Base-by-base conservation (phyloP, 1,140 invertebrate species). In the Myzus persicae region DNA sequence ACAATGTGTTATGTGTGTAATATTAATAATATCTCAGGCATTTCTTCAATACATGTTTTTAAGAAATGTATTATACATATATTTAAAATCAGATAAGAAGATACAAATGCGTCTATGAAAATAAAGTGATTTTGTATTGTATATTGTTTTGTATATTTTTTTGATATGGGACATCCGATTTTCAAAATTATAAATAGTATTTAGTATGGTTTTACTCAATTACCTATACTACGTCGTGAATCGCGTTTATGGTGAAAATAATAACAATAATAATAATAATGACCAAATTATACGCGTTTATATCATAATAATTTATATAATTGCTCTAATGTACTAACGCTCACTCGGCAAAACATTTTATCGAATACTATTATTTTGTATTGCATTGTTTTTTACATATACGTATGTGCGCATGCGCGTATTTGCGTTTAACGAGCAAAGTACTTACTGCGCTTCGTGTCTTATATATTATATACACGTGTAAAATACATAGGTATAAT, bases 341-440 rank as follows among this genome's bases (percentile, higher is more conserved):
- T 22, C 36, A 82, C 81, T n/a, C 81, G 81, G 20, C 2, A 82
- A 82, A 82, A 36, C 81, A 38, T 76, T 76, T 76, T 76, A 48
- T 31, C n/a, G 67, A 14, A 14, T 31, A 76, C 67, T 8, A 76
- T 76, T n/a, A 36, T 76, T 76, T 76, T 76, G n/a, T n/a, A 81
- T 81, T 36, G 0, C 20, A 81, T 20, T 20, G n/a, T 81, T 51
- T 81, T 20, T 81, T 26, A 5, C 11, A 46, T 14, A 46, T 88
- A 48, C 44, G 31, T 40, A 2, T 31, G 82, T 84, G 82, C 24
- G 24, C 5, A 42, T 36, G 31, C 18, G 44, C n/a, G 31, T 48
- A 31, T 88, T 46, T 36, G 8, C 9, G 87, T 89, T 89, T 89
- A 89, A 89, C 87, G 87, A 89, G n/a, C 87, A 89, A 89, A 89